Conservation (phyloP, 2,888 invertebrate genomes). For the Iphiclides podalirius region DNA sequence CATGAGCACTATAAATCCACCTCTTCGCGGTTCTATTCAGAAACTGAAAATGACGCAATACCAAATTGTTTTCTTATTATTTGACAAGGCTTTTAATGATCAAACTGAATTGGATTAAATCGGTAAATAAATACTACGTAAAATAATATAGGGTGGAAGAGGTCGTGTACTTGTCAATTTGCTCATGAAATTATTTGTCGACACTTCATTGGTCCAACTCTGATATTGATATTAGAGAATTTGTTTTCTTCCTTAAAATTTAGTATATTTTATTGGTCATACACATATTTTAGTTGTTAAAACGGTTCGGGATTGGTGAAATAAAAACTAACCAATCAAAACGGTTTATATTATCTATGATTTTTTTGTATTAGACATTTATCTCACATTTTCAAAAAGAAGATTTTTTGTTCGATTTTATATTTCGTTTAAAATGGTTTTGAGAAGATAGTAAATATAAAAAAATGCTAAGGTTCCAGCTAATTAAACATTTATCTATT, state of each 20-base stretch:
- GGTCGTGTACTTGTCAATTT: slow-evolving; percentile 68
- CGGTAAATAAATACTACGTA: slow-evolving; percentile 68
- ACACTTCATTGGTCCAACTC: slow-evolving; percentile 63
- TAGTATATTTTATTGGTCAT: slow-evolving; percentile 25
- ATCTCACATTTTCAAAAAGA: no score
- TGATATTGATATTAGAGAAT: neutral
- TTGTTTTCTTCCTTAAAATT: slow-evolving; percentile 26
- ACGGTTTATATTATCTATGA: neutral
- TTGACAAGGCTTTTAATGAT: slow-evolving; percentile 24
- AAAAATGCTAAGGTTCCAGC: no score
- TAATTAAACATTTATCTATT: no score
- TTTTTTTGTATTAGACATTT: no score
- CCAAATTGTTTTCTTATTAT: neutral
- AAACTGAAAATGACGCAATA: slow-evolving; percentile 8
- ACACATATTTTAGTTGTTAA: slow-evolving; percentile 24
- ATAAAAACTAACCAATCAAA: neutral
- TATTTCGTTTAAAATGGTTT: no score
- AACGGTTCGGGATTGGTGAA: neutral
- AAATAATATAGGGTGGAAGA: slow-evolving; percentile 30
- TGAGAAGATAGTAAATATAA: no score
- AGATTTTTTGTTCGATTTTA: no score
- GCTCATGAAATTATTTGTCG: slow-evolving; percentile 68
- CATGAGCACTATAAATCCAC: slow-evolving; percentile 4
- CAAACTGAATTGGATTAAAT: slow-evolving; percentile 44
- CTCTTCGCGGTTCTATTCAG: slow-evolving; percentile 4